Percentiles rank a stretch among this genome's conserved stretches.
Evolutionary conservation across 2,888 invertebrate species (phyloP).

Genomic region (Phasia obesa): DNA sequence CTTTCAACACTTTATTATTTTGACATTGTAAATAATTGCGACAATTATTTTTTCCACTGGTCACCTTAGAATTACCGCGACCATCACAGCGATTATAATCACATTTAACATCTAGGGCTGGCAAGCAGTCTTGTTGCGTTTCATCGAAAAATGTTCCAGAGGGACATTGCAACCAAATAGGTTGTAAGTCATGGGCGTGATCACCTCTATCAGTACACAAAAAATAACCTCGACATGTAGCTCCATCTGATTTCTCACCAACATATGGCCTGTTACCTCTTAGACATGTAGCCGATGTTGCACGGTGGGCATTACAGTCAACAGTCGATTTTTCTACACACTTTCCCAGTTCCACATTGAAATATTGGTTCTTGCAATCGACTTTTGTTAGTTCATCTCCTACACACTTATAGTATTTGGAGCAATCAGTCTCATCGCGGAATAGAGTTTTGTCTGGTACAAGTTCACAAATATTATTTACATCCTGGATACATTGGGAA

Average conservation of each 20-base stretch:
- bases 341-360: constrained; percentile 72
- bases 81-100: constrained; percentile 78
- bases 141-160: constrained; percentile 76
- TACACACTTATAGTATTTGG: constrained; percentile 76
- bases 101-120: constrained; percentile 74
- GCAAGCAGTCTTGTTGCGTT: constrained; percentile 59
- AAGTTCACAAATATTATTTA: constrained; percentile 77
- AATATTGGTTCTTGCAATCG: constrained; percentile 72
- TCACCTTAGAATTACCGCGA: constrained; percentile 75
- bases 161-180: constrained; percentile 76
- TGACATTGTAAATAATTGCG: constrained; percentile 76
- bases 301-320: constrained; percentile 75
- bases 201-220: constrained; percentile 72
- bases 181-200: constrained; percentile 73
- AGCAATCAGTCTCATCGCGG: constrained; percentile 75
- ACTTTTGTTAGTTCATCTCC: constrained; percentile 50
- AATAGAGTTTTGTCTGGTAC: constrained; percentile 74
- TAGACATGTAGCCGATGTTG: constrained; percentile 70
- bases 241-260: constrained; percentile 37
- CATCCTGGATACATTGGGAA: constrained; percentile 74
- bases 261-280: constrained; percentile 34
- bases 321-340: constrained; percentile 73
- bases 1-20: constrained; percentile 67
- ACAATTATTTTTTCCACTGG: constrained; percentile 75
- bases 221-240: constrained; percentile 79